Evolutionary conservation across 2,888 invertebrate species (phyloP).

Genomic region (Tyria jacobaeae): DNA sequence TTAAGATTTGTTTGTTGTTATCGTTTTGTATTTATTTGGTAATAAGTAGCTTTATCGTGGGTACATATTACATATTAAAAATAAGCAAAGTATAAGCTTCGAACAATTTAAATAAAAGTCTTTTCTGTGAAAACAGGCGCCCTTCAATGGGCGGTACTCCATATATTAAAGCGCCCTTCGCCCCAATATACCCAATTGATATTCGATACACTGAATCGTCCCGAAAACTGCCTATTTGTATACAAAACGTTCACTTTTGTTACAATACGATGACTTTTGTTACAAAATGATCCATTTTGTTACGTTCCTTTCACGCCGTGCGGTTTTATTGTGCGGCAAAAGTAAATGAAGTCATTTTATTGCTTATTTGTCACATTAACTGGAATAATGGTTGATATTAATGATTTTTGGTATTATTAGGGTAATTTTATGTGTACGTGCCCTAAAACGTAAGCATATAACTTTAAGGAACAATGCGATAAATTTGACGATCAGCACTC

Average conservation of each 20-base stretch:
- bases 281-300: constrained; percentile 51
- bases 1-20: too few relatives aligned
- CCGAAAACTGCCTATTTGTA: constrained; percentile 80
- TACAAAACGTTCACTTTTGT: constrained; percentile 73
- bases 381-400: constrained; percentile 35
- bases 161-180: constrained; percentile 63
- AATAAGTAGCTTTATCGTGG: too few relatives aligned
- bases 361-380: constrained; percentile 45
- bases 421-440: constrained; percentile 27
- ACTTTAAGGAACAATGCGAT: too few relatives aligned
- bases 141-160: constrained; percentile 55
- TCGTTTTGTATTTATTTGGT: too few relatives aligned
- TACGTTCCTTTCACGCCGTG: constrained; percentile 53
- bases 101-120: neutral
- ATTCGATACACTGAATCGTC: constrained; percentile 83
- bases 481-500: neutral
- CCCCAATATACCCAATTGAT: constrained; percentile 74
- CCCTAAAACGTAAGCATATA: neutral
- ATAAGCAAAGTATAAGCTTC: too few relatives aligned
- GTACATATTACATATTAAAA: too few relatives aligned
- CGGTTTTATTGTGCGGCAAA: constrained; percentile 71
- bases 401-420: constrained; percentile 36
- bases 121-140: constrained; percentile 12
- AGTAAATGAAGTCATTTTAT: constrained; percentile 69
- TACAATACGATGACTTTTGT: constrained; percentile 54